These are phyloP conservation scores for Drosophila bifasciata DNA, from an alignment of 1,140 invertebrate species.

Conservation along the genomic window DNA sequence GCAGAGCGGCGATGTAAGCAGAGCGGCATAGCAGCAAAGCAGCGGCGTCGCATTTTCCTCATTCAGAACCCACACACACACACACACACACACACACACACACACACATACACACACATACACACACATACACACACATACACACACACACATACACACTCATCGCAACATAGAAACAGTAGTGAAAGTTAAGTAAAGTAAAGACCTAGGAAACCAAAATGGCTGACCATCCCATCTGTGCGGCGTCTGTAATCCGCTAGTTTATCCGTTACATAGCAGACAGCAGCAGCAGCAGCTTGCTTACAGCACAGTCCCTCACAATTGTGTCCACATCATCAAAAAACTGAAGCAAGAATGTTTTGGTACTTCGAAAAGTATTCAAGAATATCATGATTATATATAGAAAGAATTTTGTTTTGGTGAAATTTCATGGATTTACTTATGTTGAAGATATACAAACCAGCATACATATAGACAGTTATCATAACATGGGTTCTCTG, in stretches of 20 bases:
- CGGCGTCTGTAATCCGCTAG: constrained; percentile 56
- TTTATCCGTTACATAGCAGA: constrained; percentile 23
- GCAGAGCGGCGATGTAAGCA: constrained; percentile 11
- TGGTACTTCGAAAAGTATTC: too few relatives aligned
- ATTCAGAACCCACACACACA: constrained; percentile 32
- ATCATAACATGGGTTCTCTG: too few relatives aligned
- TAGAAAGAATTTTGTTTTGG: too few relatives aligned
- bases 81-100: too few relatives aligned
- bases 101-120: constrained; percentile 8
- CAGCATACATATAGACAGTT: too few relatives aligned
- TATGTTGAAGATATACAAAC: too few relatives aligned
- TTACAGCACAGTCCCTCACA: constrained; percentile 47
- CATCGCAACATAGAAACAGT: too few relatives aligned
- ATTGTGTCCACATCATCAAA: constrained; percentile 1
- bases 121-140: background rate
- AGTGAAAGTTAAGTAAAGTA: constrained; percentile 59
- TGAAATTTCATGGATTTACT: too few relatives aligned
- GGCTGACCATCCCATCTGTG: constrained; percentile 46
- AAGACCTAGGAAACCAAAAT: constrained; percentile 44
- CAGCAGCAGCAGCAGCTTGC: constrained; percentile 19
- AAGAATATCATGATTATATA: too few relatives aligned
- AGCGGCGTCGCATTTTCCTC: constrained; percentile 34
- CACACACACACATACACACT: too few relatives aligned
- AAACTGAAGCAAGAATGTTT: too few relatives aligned
- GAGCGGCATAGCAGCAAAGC: constrained; percentile 8